Evolutionary conservation across 2,888 invertebrate species (phyloP), one percentile per base, ranked within the genome.

Genomic region (Xylocampa areola): DNA sequence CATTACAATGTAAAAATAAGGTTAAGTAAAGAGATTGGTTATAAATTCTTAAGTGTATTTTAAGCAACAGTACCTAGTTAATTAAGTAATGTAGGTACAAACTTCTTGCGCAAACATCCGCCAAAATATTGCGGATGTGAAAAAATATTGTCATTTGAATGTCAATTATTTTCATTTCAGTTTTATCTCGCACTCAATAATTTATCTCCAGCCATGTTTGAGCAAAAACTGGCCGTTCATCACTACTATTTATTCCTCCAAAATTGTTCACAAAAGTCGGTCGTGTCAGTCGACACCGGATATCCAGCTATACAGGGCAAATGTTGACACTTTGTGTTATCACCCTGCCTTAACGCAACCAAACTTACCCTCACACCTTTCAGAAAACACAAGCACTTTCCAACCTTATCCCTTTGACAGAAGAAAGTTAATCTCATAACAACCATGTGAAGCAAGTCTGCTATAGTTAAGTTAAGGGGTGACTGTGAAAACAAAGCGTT

Each of bases 261-360:
- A 53, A 55, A 47, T 67, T 61, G 65, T 68, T 66, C 55, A 64
- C 67, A 64, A 72, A 60, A 73, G 58, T 67, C 76, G 64, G 72
- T 60, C 71, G 68, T 80, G 79, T 86, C 85, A 79, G 71, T 90
- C 85, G 77, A 77, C 89, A 82, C 84, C 86, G 90, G 89, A 89
- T 83, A 85, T 82, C 78, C 74, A 65, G 65, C 57, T 50, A 67
- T 71, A 66, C 58, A 70, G 68, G 77, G 77, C 78, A 72, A 81
- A 81, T 89, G 88, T 91, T 91, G 89, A 90, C 89, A 86, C 79
- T 82, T 76, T 63, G 71, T 73, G 76, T 88, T 89, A 88, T 84
- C 91, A 82, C 84, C 79, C 82, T 48, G 67, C 68, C 73, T 76
- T 79, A 72, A 70, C 47, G 60, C 48, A 47, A 72, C 72, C 67